These are phyloP conservation scores for Cossypha caffra DNA, from an alignment of 2,797 vertebrate genomes.

Conservation along the genomic window DNA sequence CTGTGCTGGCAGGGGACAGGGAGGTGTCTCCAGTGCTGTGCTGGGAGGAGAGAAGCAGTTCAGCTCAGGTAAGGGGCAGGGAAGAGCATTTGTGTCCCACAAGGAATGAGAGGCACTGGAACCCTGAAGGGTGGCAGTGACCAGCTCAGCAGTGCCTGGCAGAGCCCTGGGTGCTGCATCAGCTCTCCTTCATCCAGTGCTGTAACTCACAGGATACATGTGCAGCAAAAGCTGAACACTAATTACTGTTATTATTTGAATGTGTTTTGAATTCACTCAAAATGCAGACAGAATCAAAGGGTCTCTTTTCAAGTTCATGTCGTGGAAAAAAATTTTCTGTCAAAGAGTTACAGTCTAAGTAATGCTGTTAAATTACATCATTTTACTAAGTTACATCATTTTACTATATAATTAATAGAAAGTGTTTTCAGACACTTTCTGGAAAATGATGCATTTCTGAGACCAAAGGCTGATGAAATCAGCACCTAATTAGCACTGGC, in stretches of 20 bases:
- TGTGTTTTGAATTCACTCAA: conserved; percentile 3
- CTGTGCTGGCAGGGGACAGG: not conserved
- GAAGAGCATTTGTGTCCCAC: not conserved
- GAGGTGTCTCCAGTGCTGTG: not conserved
- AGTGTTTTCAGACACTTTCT: conserved; percentile 29
- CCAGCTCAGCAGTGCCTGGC: not conserved
- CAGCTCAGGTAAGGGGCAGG: accelerated
- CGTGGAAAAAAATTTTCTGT: not conserved
- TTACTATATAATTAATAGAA: conserved; percentile 50
- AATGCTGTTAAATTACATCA: conserved; percentile 25
- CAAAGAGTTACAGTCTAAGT: not conserved
- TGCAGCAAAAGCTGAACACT: not conserved
- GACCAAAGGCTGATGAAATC: conserved; percentile 34
- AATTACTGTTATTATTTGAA: not conserved
- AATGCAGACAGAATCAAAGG: conserved; percentile 26
- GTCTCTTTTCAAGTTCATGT: not conserved
- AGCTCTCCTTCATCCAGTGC: not conserved
- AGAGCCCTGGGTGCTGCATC: not conserved
- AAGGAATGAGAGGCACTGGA: not conserved
- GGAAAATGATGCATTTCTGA: conserved; percentile 25
- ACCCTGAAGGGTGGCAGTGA: accelerated
- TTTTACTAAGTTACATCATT: conserved; percentile 49
- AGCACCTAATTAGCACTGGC: conserved; percentile 20
- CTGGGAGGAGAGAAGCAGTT: not conserved
- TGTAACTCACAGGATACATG: not conserved